phyloP scores from a whole-genome alignment of 2,797 vertebrate genomes.

The Myotis planiceps region DNA sequence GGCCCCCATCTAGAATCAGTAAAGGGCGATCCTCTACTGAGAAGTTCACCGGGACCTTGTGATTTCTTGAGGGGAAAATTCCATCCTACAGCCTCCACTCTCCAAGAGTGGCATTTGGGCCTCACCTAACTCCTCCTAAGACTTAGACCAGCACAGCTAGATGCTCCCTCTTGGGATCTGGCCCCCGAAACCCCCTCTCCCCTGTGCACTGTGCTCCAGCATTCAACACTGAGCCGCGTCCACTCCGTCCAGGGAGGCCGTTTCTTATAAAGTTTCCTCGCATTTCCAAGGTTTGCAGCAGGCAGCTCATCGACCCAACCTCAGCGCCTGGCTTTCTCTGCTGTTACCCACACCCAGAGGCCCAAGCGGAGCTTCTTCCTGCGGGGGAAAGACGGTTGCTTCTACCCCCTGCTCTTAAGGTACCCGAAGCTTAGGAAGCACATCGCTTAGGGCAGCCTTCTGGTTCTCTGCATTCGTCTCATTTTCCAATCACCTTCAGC shows the following conservation, averaged over 20 bases:
- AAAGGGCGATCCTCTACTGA: background rate
- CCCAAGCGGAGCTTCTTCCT: background rate
- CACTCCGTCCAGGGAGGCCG: background rate
- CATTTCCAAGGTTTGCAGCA: background rate
- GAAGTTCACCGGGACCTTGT: background rate
- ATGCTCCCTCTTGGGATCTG: background rate
- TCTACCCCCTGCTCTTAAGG: background rate
- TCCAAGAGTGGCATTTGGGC: background rate
- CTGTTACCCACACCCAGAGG: background rate
- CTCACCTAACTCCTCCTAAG: background rate
- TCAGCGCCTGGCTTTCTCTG: background rate
- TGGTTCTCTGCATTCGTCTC: background rate
- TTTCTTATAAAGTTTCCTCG: background rate
- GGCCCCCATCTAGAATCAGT: background rate
- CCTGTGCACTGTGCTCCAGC: background rate
- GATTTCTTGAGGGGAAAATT: background rate
- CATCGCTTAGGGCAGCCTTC: background rate
- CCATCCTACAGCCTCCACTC: background rate
- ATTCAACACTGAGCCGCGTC: background rate
- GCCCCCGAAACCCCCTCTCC: background rate
- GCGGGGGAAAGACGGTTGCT: rapidly evolving
- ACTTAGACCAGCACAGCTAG: background rate
- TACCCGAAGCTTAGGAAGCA: background rate
- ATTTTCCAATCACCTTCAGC: background rate
- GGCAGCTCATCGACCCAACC: background rate